These are phyloP conservation scores for Machaerirhynchus nigripectus DNA, from an alignment of 2,113 vertebrate genomes.

Conservation along the genomic window DNA sequence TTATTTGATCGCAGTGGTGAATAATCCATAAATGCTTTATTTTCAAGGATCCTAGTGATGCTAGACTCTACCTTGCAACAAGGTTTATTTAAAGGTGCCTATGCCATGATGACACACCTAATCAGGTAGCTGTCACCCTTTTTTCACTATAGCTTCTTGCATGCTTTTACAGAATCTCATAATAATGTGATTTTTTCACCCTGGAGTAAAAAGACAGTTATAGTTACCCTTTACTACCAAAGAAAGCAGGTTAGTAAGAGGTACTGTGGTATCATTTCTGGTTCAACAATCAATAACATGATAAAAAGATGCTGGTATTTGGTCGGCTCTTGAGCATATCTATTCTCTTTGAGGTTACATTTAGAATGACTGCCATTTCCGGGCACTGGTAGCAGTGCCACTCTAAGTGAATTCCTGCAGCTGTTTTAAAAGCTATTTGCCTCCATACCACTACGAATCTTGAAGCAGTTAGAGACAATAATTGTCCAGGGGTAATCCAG, in stretches of 20 bases:
- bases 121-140: background rate
- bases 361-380: background rate
- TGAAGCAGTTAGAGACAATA: background rate
- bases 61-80: background rate
- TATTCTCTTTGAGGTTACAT: background rate
- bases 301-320: background rate
- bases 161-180: background rate
- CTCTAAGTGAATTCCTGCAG: background rate
- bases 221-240: background rate
- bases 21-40: background rate
- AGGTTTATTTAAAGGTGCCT: background rate
- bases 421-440: background rate
- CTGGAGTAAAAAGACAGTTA: background rate
- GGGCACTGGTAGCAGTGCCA: background rate
- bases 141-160: background rate
- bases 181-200: background rate
- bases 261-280: background rate
- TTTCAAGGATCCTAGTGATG: background rate
- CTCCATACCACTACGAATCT: background rate
- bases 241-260: background rate
- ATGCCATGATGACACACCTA: background rate
- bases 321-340: background rate
- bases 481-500: background rate
- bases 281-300: background rate
- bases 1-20: background rate